phyloP scores from a whole-genome alignment of 1,140 invertebrate species.

The Cydia amplana region DNA sequence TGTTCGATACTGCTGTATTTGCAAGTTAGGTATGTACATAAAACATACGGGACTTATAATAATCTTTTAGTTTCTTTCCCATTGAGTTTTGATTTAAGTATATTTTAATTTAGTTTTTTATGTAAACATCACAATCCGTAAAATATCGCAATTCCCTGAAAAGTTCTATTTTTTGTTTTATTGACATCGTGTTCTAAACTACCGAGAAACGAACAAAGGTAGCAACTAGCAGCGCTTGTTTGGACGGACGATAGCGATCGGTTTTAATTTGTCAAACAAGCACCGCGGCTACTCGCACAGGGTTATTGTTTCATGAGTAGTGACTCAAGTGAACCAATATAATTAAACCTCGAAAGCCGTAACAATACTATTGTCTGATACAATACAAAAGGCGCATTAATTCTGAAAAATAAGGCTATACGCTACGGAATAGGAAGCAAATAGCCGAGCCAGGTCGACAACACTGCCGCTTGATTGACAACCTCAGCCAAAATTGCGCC shows the following conservation, averaged over 20 bases:
- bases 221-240: not conserved
- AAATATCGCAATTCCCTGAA: not conserved
- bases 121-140: too few species aligned
- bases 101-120: too few species aligned
- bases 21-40: too few species aligned
- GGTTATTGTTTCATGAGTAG: not conserved
- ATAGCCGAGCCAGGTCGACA: not conserved
- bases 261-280: slow-evolving; percentile 24
- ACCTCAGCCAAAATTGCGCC: not conserved
- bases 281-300: not conserved
- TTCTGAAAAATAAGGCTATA: not conserved
- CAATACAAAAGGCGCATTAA: not conserved
- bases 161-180: not conserved
- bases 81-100: too few species aligned
- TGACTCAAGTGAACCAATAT: not conserved
- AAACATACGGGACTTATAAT: too few species aligned
- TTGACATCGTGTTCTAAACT: not conserved
- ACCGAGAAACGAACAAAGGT: slow-evolving; percentile 4
- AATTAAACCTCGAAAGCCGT: not conserved
- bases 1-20: too few species aligned
- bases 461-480: not conserved
- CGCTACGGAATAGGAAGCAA: not conserved
- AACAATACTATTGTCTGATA: not conserved
- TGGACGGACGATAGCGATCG: not conserved
- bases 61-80: too few species aligned